A percentile compares a stretch with the other conserved stretches of the same genome.
Evolutionary conservation across 2,113 vertebrate species (phyloP).

Genomic region (Engraulis encrasicolus): DNA sequence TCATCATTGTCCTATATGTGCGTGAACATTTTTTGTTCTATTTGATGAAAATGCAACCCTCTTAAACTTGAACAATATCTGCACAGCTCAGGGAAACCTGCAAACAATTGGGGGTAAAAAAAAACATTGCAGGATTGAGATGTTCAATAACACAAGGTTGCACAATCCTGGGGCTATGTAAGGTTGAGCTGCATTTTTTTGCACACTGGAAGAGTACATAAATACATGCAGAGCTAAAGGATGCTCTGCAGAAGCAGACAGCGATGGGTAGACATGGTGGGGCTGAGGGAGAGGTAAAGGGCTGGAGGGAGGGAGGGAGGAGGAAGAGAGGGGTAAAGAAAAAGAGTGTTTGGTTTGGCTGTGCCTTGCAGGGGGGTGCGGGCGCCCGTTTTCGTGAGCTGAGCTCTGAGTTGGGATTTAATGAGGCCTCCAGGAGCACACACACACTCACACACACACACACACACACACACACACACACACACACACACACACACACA

Average conservation of each 20-base stretch:
- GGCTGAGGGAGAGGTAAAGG: too few relatives aligned
- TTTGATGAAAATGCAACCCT: background rate
- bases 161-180: background rate
- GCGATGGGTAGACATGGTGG: too few relatives aligned
- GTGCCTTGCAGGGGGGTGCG: background rate
- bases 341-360: background rate
- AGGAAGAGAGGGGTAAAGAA: background rate
- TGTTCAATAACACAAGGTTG: background rate
- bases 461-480: too few relatives aligned
- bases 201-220: background rate
- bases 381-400: background rate
- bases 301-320: too few relatives aligned
- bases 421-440: constrained; percentile 51
- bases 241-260: background rate
- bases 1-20: too few relatives aligned
- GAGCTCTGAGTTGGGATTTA: constrained; percentile 38
- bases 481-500: too few relatives aligned
- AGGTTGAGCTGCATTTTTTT: background rate
- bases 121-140: background rate
- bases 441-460: too few relatives aligned
- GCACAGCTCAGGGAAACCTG: background rate
- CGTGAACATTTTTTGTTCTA: background rate
- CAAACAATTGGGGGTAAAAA: background rate
- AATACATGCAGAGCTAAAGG: background rate
- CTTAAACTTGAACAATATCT: background rate